These are phyloP conservation scores for Syngnathus scovelli DNA, from an alignment of 2,113 vertebrate genomes.

Conservation along the genomic window DNA sequence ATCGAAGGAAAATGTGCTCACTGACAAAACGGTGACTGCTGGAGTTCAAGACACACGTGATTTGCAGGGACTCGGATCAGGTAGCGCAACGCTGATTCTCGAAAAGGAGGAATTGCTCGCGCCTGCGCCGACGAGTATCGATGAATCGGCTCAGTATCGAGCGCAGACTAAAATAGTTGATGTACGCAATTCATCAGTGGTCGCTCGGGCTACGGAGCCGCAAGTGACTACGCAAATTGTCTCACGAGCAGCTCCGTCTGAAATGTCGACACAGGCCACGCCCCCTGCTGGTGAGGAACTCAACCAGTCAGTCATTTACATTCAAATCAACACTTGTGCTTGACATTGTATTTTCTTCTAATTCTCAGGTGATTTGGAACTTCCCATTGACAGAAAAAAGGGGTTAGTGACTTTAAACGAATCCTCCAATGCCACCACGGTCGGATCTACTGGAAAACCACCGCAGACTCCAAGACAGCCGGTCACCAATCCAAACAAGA, in stretches of 20 bases:
- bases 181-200: slow-evolving; percentile 2
- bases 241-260: slow-evolving; percentile 14
- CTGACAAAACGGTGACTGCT: slow-evolving; percentile 3
- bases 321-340: neutral
- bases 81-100: slow-evolving; percentile 11
- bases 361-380: slow-evolving; percentile 39
- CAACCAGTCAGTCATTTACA: neutral
- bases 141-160: slow-evolving; percentile 47
- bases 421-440: neutral
- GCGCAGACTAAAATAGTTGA: slow-evolving; percentile 37
- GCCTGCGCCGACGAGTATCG: slow-evolving; percentile 18
- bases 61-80: slow-evolving; percentile 51
- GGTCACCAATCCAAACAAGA: slow-evolving; percentile 13
- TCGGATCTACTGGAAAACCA: slow-evolving; percentile 8
- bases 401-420: slow-evolving; percentile 17
- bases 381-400: slow-evolving; percentile 15
- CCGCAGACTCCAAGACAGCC: slow-evolving; percentile 4
- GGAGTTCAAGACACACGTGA: slow-evolving; percentile 16
- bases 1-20: slow-evolving; percentile 34
- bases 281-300: slow-evolving; percentile 45
- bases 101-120: slow-evolving; percentile 22
- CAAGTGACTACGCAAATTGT: slow-evolving; percentile 18
- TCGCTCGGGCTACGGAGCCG: slow-evolving; percentile 25
- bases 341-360: neutral
- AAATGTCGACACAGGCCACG: slow-evolving; percentile 25